Evolutionary conservation across 64 coral and sea anemone species (phyloP).

Genomic region (Orbicella faveolata): DNA sequence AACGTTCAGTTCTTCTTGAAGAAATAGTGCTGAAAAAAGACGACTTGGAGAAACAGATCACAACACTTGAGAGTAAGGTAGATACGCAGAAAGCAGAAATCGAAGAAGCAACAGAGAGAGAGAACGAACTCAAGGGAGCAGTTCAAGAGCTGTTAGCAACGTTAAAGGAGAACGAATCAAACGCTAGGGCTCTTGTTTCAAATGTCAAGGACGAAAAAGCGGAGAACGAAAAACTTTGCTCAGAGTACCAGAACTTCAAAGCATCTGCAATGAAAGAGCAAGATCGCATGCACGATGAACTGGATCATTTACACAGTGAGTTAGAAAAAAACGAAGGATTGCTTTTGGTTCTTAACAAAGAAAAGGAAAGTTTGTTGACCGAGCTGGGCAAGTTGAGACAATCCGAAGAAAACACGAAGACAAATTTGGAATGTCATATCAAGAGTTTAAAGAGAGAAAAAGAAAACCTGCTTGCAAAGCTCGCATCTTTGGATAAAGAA

Average conservation of each 20-base stretch:
- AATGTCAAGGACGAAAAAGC: slow-evolving; percentile 5
- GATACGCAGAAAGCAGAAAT: slow-evolving; percentile 19
- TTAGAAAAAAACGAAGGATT: slow-evolving; percentile 21
- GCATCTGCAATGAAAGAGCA: slow-evolving; percentile 13
- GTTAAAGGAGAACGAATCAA: slow-evolving; percentile 8
- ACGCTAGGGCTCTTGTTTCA: slow-evolving; percentile 9
- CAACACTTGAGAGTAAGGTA: not conserved
- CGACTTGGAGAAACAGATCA: not conserved
- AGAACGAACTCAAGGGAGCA: slow-evolving; percentile 19
- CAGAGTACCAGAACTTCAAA: slow-evolving; percentile 34
- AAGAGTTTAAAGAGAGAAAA: slow-evolving; percentile 32
- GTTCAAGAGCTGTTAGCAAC: slow-evolving; percentile 13
- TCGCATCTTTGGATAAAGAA: slow-evolving; percentile 26
- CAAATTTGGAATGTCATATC: slow-evolving; percentile 19
- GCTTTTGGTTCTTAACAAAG: not conserved
- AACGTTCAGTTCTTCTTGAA: not conserved
- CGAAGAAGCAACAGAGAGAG: not conserved
- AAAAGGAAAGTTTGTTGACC: slow-evolving; percentile 39
- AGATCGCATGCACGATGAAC: not conserved
- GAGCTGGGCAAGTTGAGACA: slow-evolving; percentile 40
- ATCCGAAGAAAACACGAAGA: slow-evolving; percentile 3
- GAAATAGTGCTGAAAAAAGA: slow-evolving; percentile 1
- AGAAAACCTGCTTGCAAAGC: not conserved
- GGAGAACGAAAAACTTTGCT: not conserved
- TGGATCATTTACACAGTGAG: slow-evolving; percentile 29